phyloP scores from a whole-genome alignment of 2,888 invertebrate species.

The Koerneria pararmatus region DNA sequence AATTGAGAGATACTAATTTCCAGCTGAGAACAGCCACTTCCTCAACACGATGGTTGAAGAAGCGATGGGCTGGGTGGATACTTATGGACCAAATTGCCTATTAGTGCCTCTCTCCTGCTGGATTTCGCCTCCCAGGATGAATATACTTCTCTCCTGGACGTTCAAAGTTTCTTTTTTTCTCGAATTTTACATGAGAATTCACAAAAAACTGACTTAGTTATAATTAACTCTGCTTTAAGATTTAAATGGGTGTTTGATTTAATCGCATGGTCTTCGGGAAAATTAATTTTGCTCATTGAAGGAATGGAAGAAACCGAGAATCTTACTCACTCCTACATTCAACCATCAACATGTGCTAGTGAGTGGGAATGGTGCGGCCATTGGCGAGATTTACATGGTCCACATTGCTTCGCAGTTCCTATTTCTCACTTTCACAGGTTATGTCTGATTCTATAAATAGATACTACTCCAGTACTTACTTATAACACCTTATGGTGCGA shows the following conservation, averaged over 20 bases:
- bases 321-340: slow-evolving; percentile 71
- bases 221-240: not conserved
- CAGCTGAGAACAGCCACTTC: slow-evolving; percentile 51
- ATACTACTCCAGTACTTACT: too few species aligned
- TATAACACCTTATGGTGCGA: too few species aligned
- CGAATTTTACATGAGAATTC: not conserved
- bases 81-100: slow-evolving; percentile 68
- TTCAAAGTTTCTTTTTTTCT: slow-evolving; percentile 35
- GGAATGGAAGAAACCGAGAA: slow-evolving; percentile 50
- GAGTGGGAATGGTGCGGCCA: slow-evolving; percentile 63
- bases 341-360: slow-evolving; percentile 76
- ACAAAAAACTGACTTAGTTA: not conserved
- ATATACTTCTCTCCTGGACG: slow-evolving; percentile 33
- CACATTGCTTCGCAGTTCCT: slow-evolving; percentile 71
- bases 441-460: not conserved
- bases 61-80: slow-evolving; percentile 90
- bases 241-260: not conserved
- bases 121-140: slow-evolving; percentile 65
- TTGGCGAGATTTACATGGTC: slow-evolving; percentile 55
- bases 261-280: too few species aligned
- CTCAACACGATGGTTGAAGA: slow-evolving; percentile 71
- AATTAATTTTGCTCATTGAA: too few species aligned
- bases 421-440: slow-evolving; percentile 80
- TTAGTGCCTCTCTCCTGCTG: slow-evolving; percentile 86
- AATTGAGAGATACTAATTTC: not conserved